Evolutionary conservation across 2,888 invertebrate genomes (phyloP).

Genomic region (Nephrotoma guestfalica): DNA sequence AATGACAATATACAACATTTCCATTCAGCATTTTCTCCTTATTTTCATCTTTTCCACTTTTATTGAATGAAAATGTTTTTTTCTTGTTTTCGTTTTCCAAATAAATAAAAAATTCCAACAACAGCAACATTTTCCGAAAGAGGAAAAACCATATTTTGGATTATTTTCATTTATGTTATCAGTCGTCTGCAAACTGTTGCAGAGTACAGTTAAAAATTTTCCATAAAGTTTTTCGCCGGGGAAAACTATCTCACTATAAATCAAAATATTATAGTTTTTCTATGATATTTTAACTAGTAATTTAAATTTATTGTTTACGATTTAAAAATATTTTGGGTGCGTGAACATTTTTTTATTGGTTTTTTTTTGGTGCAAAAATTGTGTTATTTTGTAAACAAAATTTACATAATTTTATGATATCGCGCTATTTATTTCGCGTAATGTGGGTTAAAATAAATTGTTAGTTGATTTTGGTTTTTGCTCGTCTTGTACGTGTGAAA

Average conservation of each 20-base stretch:
- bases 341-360: background rate
- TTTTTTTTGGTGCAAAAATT: background rate
- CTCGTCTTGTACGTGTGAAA: no score
- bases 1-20: background rate
- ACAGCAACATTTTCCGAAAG: background rate
- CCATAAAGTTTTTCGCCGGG: background rate
- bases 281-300: background rate
- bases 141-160: background rate
- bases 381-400: background rate
- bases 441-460: background rate
- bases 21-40: background rate
- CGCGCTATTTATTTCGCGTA: background rate
- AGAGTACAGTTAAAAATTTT: background rate
- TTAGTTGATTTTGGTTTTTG: background rate
- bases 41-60: background rate
- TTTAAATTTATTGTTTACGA: background rate
- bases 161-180: background rate
- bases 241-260: background rate
- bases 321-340: background rate
- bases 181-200: constrained; percentile 5
- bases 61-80: background rate
- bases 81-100: background rate
- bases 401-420: background rate
- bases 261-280: background rate
- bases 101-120: background rate